phyloP scores from a whole-genome alignment of 1,140 invertebrate genomes.

The Brachystomella parvula region DNA sequence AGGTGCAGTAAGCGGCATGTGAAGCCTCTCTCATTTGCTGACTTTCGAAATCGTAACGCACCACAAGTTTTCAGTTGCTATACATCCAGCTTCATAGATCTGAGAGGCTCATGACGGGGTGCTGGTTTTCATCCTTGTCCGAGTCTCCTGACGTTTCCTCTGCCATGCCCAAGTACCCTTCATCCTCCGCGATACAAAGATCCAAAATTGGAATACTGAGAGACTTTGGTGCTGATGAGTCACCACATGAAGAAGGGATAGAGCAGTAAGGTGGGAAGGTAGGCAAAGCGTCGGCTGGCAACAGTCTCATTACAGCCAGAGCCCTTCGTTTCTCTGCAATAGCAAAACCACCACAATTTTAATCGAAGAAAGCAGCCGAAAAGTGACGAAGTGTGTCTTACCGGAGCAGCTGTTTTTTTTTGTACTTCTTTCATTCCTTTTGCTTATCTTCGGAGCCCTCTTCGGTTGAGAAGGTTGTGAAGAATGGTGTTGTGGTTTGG shows the following conservation, averaged over 20 bases:
- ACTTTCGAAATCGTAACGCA: no score
- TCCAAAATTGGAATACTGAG: conserved; percentile 3
- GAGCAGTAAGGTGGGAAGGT: background rate
- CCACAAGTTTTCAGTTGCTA: no score
- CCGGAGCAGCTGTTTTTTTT: no score
- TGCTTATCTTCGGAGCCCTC: no score
- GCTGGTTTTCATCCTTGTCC: conserved; percentile 3
- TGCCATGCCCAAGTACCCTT: conserved; percentile 1
- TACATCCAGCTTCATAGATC: background rate
- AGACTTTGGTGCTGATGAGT: background rate
- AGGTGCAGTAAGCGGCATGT: no score
- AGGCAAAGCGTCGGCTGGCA: background rate
- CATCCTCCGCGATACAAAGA: background rate
- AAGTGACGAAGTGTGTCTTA: no score
- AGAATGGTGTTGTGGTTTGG: no score
- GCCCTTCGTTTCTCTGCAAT: background rate
- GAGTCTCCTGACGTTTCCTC: background rate
- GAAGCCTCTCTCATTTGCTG: no score
- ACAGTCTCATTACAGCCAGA: background rate
- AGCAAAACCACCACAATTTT: no score
- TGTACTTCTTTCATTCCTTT: no score
- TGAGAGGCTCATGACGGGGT: background rate
- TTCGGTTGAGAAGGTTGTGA: no score
- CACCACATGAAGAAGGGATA: background rate
- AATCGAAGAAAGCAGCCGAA: no score